Evolutionary conservation across 2,113 vertebrate genomes (phyloP).

Genomic region (Pedionomus torquatus): DNA sequence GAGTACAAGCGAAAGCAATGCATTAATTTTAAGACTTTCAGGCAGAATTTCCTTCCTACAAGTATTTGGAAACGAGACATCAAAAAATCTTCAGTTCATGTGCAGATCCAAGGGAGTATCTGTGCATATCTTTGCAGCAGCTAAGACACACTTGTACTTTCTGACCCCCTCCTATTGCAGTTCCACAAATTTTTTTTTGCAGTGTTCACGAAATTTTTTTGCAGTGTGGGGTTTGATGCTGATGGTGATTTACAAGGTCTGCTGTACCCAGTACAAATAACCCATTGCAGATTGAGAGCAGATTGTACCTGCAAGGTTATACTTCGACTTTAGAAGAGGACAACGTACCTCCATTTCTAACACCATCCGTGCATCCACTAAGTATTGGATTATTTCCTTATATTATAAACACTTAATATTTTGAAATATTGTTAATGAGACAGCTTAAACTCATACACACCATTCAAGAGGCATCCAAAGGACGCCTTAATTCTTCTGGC

Average conservation of each 20-base stretch:
- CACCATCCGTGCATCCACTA: not conserved
- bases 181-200: not conserved
- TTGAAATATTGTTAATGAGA: not conserved
- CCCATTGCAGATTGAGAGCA: not conserved
- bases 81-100: not conserved
- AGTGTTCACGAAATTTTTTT: too few relatives aligned
- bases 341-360: not conserved
- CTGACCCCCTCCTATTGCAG: not conserved
- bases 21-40: not conserved
- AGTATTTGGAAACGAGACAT: not conserved
- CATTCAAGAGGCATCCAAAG: not conserved
- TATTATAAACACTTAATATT: not conserved
- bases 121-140: not conserved
- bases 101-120: not conserved
- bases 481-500: not conserved
- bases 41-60: not conserved
- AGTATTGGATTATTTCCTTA: not conserved
- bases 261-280: not conserved
- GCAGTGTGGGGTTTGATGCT: accelerated
- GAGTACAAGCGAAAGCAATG: not conserved
- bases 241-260: not conserved
- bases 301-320: not conserved
- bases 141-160: not conserved
- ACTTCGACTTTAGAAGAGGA: not conserved
- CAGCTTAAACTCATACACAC: not conserved